Base-by-base conservation (phyloP, 2,797 vertebrate species). In the Oryzias dopingdopingensis region DNA sequence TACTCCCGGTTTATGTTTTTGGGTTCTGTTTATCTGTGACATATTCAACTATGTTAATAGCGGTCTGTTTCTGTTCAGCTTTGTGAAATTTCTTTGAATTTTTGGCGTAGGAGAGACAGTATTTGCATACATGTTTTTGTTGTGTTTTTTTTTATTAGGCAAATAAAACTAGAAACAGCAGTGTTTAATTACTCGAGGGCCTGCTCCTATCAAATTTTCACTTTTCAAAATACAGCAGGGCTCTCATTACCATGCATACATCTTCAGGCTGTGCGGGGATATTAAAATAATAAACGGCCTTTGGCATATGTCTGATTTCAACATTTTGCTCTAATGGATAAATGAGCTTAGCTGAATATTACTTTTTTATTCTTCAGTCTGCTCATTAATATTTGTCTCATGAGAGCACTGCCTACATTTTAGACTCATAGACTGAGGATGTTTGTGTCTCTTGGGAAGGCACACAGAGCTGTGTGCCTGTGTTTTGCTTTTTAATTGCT, bases 311-410 rank as follows among this genome's bases (percentile, higher is more conserved):
- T 91, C 90, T 86, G 84, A 89, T 89, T 92, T 90, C 80, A 79
- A 83, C 83, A 90, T 89, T 91, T 90, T 88, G 80, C 82, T 80
- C 85, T 91, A 92, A 92, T 92, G 89, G 90, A 90, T 92, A 91
- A 92, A 91, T 91, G 90, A 84, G 85, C 90, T 76, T 80, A 91
- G 86, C 83, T 29, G 65, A 86, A 86, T 83, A 6, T 66, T 47
- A 29, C 49, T 61, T 70, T 82, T 65, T 70, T 82, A 26, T 29
- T 29, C 15, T 56, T 56, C 68, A 84, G 81, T 88, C 75, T 79
- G 77, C 72, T 84, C 83, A 83, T 85, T 87, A 87, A 82, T 72
- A 78, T 68, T 59, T 65, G 77, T 79, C 83, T 84, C 82, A 24
- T 61, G 80, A 86, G 77, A 82, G 58, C 26, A 24, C 74, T 63